phyloP scores from a whole-genome alignment of 2,888 invertebrate species.

The Strigamia maritima region DNA sequence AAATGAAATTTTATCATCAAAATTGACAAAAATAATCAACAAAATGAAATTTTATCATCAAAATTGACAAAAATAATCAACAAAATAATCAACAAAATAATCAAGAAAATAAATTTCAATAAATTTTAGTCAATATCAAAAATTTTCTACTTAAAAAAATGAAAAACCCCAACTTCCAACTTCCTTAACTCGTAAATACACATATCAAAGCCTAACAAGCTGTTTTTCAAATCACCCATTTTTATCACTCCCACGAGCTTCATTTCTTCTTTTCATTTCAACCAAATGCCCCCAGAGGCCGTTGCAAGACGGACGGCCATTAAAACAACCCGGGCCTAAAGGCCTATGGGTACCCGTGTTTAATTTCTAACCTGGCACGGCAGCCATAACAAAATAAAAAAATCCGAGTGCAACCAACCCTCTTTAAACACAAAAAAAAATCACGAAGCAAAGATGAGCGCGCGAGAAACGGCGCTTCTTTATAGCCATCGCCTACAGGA shows the following conservation, averaged over 20 bases:
- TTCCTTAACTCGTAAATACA: neutral
- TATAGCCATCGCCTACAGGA: slow-evolving; percentile 23
- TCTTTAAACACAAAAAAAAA: neutral
- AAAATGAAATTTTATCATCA: too few species aligned
- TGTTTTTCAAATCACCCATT: slow-evolving; percentile 10
- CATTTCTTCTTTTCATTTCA: slow-evolving; percentile 5
- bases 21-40: too few species aligned
- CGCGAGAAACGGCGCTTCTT: neutral
- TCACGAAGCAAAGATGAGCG: slow-evolving; percentile 1
- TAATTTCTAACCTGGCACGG: neutral
- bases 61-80: too few species aligned
- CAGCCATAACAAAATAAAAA: neutral
- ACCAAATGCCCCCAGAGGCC: neutral
- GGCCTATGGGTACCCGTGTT: neutral
- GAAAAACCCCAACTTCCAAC: neutral
- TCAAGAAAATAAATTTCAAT: too few species aligned
- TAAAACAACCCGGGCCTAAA: neutral
- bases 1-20: too few species aligned
- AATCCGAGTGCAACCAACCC: neutral
- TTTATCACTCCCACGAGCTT: slow-evolving; percentile 19
- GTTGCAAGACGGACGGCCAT: slow-evolving; percentile 11
- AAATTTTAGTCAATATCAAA: too few species aligned
- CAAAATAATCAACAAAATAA: too few species aligned
- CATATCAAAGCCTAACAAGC: neutral
- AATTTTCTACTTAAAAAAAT: too few species aligned